Evolutionary conservation across 53 echinoderm and acorn worm species (phyloP).

Genomic region (Patiria pectinifera): DNA sequence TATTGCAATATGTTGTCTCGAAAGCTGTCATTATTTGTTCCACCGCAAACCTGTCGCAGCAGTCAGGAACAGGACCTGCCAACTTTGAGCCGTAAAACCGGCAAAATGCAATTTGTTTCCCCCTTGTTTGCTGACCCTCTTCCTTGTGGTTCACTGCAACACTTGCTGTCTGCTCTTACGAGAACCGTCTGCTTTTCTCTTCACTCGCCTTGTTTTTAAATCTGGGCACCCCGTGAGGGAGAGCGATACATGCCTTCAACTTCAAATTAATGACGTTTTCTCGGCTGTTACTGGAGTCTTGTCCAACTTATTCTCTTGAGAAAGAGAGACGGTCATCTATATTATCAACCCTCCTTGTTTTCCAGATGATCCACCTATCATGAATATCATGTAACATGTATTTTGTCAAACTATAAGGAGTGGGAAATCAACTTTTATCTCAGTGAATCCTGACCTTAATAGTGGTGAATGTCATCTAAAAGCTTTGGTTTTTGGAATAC

Average conservation of each 20-base stretch:
- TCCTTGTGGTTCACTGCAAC: not conserved
- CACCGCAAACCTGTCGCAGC: not conserved
- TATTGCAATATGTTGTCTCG: not conserved
- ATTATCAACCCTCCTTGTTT: not conserved
- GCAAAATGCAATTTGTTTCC: not conserved
- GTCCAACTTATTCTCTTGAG: not conserved
- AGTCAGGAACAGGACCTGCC: not conserved
- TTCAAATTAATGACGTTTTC: not conserved
- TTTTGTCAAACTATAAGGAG: too few relatives aligned
- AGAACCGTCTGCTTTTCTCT: not conserved
- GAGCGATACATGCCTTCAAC: not conserved
- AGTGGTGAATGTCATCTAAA: too few relatives aligned
- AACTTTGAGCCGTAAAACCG: not conserved
- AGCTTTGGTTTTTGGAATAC: too few relatives aligned
- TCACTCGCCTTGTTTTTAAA: not conserved
- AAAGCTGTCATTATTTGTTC: not conserved
- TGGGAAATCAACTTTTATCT: too few relatives aligned
- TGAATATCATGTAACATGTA: too few relatives aligned
- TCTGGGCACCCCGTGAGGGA: not conserved
- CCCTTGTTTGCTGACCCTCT: not conserved
- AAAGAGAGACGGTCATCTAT: not conserved
- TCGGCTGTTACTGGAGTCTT: not conserved
- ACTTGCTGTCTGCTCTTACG: not conserved
- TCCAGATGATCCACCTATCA: too few relatives aligned
- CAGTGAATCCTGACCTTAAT: too few relatives aligned